Evolutionary conservation across 2,888 invertebrate species (phyloP).

Genomic region (Thysanoteuthis rhombus): DNA sequence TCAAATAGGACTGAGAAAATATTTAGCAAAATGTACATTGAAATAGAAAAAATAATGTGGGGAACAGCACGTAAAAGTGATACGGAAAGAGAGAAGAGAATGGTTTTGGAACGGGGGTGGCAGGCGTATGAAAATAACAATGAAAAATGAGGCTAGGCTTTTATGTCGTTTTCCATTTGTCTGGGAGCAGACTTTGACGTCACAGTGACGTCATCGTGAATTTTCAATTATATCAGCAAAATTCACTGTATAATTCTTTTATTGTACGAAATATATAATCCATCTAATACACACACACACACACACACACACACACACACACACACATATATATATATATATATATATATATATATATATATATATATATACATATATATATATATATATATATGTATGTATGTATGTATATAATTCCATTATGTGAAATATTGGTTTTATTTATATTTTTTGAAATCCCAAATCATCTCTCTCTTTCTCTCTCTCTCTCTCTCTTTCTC

Average conservation of each 20-base stretch:
- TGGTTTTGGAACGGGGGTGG: neutral
- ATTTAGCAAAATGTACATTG: neutral
- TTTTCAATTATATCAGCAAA: neutral
- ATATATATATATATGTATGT: too few species aligned
- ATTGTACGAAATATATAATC: neutral
- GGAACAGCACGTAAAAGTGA: neutral
- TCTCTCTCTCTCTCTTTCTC: neutral
- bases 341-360: too few species aligned
- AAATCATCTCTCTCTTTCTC: neutral
- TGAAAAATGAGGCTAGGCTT: neutral
- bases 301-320: too few species aligned
- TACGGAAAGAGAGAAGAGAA: neutral
- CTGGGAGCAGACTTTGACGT: neutral
- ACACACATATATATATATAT: too few species aligned
- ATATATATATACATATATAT: too few species aligned
- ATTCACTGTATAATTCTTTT: neutral
- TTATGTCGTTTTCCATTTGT: neutral
- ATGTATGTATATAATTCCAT: too few species aligned
- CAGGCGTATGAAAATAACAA: neutral
- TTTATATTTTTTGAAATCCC: neutral
- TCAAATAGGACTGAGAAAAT: neutral
- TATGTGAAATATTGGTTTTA: too few species aligned
- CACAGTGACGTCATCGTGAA: neutral
- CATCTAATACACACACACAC: too few species aligned
- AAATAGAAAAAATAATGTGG: neutral